A percentile compares a stretch with the other conserved stretches of the same genome.
Conservation (phyloP, 2,888 invertebrate species). For the Lasioglossum vierecki region DNA sequence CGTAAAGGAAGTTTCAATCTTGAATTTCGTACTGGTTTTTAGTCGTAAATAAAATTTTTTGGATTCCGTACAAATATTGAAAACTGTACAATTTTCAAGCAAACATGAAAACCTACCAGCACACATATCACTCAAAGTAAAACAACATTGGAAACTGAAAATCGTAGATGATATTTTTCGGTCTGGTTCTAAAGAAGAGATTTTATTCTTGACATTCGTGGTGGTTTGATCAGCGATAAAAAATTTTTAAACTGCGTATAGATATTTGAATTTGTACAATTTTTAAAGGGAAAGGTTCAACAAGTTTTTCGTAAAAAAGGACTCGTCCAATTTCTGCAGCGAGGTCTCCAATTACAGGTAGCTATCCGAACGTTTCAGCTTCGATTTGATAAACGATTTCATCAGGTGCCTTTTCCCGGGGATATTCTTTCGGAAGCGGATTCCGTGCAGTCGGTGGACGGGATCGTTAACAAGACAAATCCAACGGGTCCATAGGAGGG, state of each 20-base stretch:
- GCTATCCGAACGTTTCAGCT: neutral
- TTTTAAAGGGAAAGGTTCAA: neutral
- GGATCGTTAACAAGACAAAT: slow-evolving; percentile 3
- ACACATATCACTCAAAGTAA: too few relatives aligned
- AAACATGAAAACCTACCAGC: too few relatives aligned
- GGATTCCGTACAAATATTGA: too few relatives aligned
- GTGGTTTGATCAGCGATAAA: accelerated
- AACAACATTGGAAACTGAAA: too few relatives aligned
- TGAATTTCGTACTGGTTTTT: neutral
- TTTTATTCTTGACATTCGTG: too few relatives aligned
- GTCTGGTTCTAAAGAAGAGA: too few relatives aligned
- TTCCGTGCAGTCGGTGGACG: neutral
- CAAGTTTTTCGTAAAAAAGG: neutral
- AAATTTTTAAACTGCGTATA: neutral
- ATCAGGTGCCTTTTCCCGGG: neutral
- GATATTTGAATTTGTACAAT: neutral
- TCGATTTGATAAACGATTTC: neutral
- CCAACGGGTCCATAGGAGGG: neutral
- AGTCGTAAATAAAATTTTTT: too few relatives aligned
- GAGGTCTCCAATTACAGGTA: neutral
- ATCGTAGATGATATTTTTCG: too few relatives aligned
- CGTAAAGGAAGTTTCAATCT: neutral
- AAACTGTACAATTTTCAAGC: too few relatives aligned
- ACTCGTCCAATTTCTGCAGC: neutral
- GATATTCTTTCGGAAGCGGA: neutral